These are phyloP conservation scores for Benitochromis conjunctus DNA, from an alignment of 2,113 vertebrate species.

Conservation along the genomic window DNA sequence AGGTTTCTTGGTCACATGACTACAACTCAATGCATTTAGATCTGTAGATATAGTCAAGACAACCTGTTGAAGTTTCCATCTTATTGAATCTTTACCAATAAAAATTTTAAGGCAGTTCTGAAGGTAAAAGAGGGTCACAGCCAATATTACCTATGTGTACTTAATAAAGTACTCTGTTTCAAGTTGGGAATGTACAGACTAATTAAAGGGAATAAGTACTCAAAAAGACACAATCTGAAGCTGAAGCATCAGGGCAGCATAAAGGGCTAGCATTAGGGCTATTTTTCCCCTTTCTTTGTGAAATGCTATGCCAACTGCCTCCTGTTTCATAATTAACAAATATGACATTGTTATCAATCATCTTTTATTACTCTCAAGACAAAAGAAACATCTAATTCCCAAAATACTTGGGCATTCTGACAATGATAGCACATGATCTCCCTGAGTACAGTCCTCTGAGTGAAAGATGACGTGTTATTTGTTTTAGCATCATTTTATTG, in stretches of 20 bases:
- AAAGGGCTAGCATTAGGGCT: fast-evolving
- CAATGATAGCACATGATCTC: neutral
- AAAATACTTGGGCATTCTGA: neutral
- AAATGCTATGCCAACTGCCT: neutral
- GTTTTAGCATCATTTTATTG: neutral
- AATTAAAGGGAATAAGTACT: neutral
- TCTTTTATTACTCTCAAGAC: neutral
- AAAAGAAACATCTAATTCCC: neutral
- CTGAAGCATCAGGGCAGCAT: fast-evolving
- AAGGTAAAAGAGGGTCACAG: neutral
- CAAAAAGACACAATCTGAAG: neutral
- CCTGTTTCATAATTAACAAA: neutral
- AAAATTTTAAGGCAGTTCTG: too few species aligned
- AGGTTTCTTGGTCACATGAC: neutral
- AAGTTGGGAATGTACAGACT: fast-evolving
- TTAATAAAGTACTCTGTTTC: neutral
- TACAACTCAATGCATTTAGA: neutral
- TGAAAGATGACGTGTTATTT: neutral
- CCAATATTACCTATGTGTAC: neutral
- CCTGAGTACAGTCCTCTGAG: neutral
- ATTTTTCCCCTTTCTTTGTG: neutral
- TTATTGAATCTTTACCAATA: too few species aligned
- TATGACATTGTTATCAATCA: neutral
- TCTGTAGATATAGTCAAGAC: neutral
- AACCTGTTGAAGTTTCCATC: neutral